These are phyloP conservation scores for Onychomys torridus DNA, from an alignment of 2,797 vertebrate species.

Conservation along the genomic window DNA sequence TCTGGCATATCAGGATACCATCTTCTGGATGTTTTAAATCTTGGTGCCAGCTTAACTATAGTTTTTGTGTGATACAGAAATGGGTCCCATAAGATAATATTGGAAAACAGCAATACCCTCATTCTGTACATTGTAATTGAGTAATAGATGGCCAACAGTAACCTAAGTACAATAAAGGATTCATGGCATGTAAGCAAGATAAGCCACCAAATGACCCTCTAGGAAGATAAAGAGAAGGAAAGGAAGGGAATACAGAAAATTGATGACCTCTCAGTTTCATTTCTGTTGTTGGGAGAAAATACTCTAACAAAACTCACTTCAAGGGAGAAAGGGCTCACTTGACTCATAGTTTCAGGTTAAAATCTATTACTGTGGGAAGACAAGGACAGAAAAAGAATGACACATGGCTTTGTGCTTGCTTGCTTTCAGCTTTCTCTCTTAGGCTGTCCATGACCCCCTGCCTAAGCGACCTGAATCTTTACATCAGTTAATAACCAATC, in stretches of 20 bases:
- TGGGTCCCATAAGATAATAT: not conserved
- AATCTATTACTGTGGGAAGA: not conserved
- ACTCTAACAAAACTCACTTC: not conserved
- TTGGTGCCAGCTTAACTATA: not conserved
- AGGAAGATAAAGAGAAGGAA: not conserved
- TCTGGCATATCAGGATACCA: not conserved
- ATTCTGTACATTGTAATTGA: not conserved
- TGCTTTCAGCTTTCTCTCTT: not conserved
- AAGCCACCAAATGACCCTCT: not conserved
- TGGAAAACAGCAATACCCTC: not conserved
- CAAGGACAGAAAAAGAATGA: not conserved
- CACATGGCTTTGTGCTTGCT: not conserved
- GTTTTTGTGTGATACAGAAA: not conserved
- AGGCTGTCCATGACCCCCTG: not conserved
- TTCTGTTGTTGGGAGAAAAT: not conserved
- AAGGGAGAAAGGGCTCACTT: not conserved
- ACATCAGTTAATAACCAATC: not conserved
- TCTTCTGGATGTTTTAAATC: not conserved
- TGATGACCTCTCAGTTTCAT: not conserved
- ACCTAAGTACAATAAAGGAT: not conserved
- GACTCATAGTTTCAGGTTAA: not conserved
- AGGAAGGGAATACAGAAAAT: not conserved
- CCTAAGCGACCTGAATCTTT: not conserved
- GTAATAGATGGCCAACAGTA: not conserved
- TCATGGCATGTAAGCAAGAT: not conserved